A percentile compares a stretch with the other conserved stretches of the same genome.
Evolutionary conservation across 1,140 invertebrate genomes (phyloP).

Genomic region (Probaryconus sp.): DNA sequence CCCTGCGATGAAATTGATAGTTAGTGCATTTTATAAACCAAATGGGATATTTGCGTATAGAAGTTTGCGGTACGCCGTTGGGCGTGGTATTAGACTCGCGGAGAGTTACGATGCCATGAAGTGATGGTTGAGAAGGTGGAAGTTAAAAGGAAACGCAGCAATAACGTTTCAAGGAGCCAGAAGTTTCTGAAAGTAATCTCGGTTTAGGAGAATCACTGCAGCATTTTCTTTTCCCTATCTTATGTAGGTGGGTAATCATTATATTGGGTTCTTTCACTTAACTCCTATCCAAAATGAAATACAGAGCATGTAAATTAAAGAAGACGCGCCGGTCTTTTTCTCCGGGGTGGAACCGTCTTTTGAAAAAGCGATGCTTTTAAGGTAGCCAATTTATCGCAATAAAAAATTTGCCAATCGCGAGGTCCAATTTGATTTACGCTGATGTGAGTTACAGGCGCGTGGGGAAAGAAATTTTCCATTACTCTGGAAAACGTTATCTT

Average conservation of each 20-base stretch:
- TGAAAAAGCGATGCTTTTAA: not conserved
- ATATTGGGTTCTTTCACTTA: constrained; percentile 64
- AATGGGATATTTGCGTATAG: constrained; percentile 30
- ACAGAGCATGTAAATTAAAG: constrained; percentile 53
- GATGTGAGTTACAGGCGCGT: no score
- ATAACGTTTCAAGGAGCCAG: constrained; percentile 65
- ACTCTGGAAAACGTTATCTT: no score
- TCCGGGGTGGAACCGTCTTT: not conserved
- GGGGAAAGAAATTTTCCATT: no score
- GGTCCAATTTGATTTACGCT: no score
- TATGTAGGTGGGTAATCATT: constrained; percentile 57
- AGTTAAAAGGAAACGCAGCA: constrained; percentile 66
- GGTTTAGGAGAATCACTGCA: constrained; percentile 64
- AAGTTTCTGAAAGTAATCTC: constrained; percentile 64
- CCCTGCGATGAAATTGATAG: constrained; percentile 30
- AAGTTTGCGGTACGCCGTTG: constrained; percentile 11
- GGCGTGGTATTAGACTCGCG: constrained; percentile 49
- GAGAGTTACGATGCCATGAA: constrained; percentile 59
- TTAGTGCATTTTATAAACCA: constrained; percentile 29
- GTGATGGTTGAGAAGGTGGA: constrained; percentile 55
- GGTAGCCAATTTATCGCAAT: no score
- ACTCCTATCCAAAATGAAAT: constrained; percentile 48
- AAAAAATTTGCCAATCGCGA: no score
- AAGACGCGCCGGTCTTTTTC: constrained; percentile 15
- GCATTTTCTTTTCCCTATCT: constrained; percentile 53